Percentiles rank a stretch among this genome's conserved stretches.
These are phyloP conservation scores for Helobdella robusta DNA, from an alignment of 2,888 invertebrate genomes.

Conservation along the genomic window DNA sequence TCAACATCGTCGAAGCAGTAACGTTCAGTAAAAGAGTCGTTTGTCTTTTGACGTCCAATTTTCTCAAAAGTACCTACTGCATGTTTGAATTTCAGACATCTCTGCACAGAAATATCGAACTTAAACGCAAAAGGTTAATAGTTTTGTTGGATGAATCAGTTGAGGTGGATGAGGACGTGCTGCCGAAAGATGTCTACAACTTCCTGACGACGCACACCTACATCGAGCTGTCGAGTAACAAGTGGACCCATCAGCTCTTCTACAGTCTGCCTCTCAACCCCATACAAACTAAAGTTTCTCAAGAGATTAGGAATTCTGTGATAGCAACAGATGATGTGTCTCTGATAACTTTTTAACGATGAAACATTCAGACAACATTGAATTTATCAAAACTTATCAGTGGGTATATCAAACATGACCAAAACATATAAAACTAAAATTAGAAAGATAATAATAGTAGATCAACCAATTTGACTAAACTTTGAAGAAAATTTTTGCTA, in stretches of 20 bases:
- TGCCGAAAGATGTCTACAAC: not conserved
- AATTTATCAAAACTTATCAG: no score
- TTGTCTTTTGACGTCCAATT: slow-evolving; percentile 33
- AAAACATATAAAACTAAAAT: no score
- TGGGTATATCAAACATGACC: no score
- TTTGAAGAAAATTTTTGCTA: no score
- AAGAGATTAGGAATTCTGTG: no score
- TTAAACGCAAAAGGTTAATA: slow-evolving; percentile 14
- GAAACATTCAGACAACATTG: no score
- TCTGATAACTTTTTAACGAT: no score
- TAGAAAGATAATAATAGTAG: no score
- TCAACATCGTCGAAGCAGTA: slow-evolving; percentile 36
- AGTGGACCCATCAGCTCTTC: slow-evolving; percentile 7
- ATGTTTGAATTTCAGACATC: slow-evolving; percentile 38
- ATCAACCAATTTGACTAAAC: no score
- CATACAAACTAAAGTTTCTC: no score
- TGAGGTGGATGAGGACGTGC: not conserved
- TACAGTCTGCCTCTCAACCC: slow-evolving; percentile 14
- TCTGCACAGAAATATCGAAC: slow-evolving; percentile 17
- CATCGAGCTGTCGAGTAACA: not conserved
- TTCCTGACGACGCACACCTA: slow-evolving; percentile 19
- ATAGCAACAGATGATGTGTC: no score
- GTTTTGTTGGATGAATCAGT: slow-evolving; percentile 17
- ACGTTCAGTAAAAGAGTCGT: slow-evolving; percentile 36
- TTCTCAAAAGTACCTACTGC: slow-evolving; percentile 36